phyloP scores from a whole-genome alignment of 2,113 vertebrate species.

The Chloroceryle aenea region DNA sequence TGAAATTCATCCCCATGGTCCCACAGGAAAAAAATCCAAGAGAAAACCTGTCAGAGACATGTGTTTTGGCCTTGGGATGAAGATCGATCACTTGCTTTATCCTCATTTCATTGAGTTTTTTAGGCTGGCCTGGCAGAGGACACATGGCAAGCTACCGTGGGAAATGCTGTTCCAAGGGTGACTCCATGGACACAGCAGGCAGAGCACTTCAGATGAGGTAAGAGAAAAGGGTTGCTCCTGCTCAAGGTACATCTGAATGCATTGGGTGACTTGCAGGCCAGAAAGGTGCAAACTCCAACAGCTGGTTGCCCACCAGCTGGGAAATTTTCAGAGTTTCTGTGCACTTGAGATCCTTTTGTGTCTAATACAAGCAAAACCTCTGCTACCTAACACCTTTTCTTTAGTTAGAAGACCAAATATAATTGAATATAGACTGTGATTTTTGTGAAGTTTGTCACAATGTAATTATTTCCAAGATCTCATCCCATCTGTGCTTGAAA shows the following conservation, averaged over 20 bases:
- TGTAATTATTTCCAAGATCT: neutral
- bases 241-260: neutral
- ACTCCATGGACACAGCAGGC: accelerated
- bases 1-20: accelerated
- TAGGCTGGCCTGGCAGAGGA: neutral
- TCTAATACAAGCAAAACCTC: neutral
- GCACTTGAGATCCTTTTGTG: neutral
- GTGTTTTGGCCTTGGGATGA: neutral
- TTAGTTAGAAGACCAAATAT: neutral
- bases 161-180: neutral
- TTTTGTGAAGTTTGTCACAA: neutral
- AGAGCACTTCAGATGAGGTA: neutral
- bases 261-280: neutral
- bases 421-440: neutral
- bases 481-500: conserved; percentile 36
- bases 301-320: neutral
- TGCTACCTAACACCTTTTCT: neutral
- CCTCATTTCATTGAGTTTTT: accelerated
- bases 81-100: neutral
- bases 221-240: neutral
- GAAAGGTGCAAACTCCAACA: neutral
- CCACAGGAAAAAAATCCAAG: neutral
- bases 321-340: neutral
- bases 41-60: neutral
- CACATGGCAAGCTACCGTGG: neutral